Base-by-base conservation (phyloP, 1,140 invertebrate genomes). In the Ooceraea biroi region DNA sequence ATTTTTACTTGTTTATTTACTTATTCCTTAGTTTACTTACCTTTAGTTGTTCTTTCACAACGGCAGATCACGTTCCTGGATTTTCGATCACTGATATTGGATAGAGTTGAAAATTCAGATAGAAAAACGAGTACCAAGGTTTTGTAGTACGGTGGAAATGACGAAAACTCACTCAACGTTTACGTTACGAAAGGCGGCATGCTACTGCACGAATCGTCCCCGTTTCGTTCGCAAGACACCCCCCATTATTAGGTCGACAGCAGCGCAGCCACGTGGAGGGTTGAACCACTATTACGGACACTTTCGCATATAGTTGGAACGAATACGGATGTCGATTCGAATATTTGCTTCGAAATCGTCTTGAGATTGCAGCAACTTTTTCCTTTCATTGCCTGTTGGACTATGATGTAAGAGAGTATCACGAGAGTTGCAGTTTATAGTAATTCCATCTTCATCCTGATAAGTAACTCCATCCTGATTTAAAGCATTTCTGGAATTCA, bases 251-350 rank as follows among this genome's bases (percentile, higher is more conserved):
- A 80, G 82, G 83, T 89, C 88, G 90, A 91, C 88, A 82, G 85
- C 82, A 88, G 91, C 91, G 91, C 91, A 89, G 83, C 90, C 90
- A 90, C 86, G 90, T 92, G 91, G 90, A 82, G 82, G 69, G 60
- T 85, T 82, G 78, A 48, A 72, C 63, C 73, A 89, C 90, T 88
- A 87, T 77, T 41, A 60, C 48, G 46, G n/a, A 36, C 60, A 52
- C 44, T 61, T 19, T 41, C 14, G 14, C 44, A 61, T 57, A 19
- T 41, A 69, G 73, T 55, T 78, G 73, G 22, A n/a, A 25, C 27
- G 44, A 22, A 82, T 60, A 77, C 46, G 19, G 69, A 85, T 88
- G 58, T 12, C 22, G 12, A 61, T 78, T 71, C 71, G 36, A 63
- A 80, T 57, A 71, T 36, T 36, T 11, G 11, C 11, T 5, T 68